These are phyloP conservation scores for Merluccius polli DNA, from an alignment of 2,797 vertebrate species.

Conservation along the genomic window DNA sequence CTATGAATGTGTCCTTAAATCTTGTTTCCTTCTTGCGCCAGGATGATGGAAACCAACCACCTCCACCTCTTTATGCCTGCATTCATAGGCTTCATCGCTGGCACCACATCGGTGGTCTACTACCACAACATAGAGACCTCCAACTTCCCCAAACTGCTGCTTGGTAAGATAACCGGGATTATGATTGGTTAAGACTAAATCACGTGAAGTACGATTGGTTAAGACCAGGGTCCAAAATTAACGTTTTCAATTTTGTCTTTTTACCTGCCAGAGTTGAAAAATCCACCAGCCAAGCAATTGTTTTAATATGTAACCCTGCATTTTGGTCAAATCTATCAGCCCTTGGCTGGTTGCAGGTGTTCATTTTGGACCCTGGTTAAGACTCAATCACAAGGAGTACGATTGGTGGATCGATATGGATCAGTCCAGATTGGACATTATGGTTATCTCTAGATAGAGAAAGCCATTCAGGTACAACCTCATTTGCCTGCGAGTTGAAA, in stretches of 20 bases:
- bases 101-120: slow-evolving; percentile 94
- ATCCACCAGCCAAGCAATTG: too few species aligned
- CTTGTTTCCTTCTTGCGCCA: slow-evolving; percentile 41
- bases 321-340: too few species aligned
- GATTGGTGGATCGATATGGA: background rate
- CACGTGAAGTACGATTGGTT: background rate
- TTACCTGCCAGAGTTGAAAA: too few species aligned
- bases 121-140: slow-evolving; percentile 99
- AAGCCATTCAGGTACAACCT: too few species aligned
- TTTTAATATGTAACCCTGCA: too few species aligned
- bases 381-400: background rate
- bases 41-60: slow-evolving; percentile 77
- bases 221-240: background rate
- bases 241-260: too few species aligned
- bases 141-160: slow-evolving; percentile 94
- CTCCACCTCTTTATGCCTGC: slow-evolving; percentile 95
- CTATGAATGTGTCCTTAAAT: background rate
- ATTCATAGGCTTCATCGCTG: slow-evolving; percentile 94
- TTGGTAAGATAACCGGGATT: slow-evolving; percentile 76
- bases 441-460: too few species aligned
- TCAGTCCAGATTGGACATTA: too few species aligned
- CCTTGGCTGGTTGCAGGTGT: too few species aligned
- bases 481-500: too few species aligned
- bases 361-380: too few species aligned
- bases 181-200: background rate